These are phyloP conservation scores for Subacronicta megacephala DNA, from an alignment of 2,888 invertebrate genomes.

Conservation along the genomic window DNA sequence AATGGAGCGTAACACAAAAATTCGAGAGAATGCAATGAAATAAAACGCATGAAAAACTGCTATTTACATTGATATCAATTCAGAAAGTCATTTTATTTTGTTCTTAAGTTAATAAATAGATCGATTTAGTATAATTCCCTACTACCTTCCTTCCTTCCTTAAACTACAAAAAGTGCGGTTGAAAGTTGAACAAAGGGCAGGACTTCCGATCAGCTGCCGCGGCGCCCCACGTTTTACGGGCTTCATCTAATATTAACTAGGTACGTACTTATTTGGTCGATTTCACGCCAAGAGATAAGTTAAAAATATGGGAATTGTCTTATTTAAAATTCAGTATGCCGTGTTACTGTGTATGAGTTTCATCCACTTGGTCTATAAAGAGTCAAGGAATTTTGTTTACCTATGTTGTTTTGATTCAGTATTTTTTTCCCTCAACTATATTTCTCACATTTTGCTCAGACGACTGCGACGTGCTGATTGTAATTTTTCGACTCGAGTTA, in stretches of 20 bases:
- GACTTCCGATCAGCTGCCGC: slow-evolving; percentile 89
- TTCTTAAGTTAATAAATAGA: slow-evolving; percentile 29
- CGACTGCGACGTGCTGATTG: no score
- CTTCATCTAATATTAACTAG: slow-evolving; percentile 85
- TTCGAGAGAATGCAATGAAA: slow-evolving; percentile 57
- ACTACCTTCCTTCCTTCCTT: slow-evolving; percentile 85
- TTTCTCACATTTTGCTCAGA: no score
- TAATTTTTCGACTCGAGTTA: no score
- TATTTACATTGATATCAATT: slow-evolving; percentile 25
- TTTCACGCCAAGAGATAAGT: slow-evolving; percentile 64
- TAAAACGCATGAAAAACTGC: slow-evolving; percentile 37
- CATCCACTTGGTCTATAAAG: slow-evolving; percentile 12
- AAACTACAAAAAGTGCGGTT: slow-evolving; percentile 76
- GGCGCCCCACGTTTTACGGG: slow-evolving; percentile 82
- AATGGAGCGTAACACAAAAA: slow-evolving; percentile 75
- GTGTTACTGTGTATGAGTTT: slow-evolving; percentile 4
- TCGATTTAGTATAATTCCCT: slow-evolving; percentile 59
- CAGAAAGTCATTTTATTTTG: slow-evolving; percentile 6
- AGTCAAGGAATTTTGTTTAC: slow-evolving; percentile 1
- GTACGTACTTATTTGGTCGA: slow-evolving; percentile 59
- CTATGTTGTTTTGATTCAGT: neutral
- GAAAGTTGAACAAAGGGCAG: slow-evolving; percentile 85
- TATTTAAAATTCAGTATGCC: slow-evolving; percentile 39
- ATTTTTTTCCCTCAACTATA: neutral
- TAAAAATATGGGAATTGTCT: slow-evolving; percentile 54